A percentile compares a stretch with the other conserved stretches of the same genome.
Evolutionary conservation across 2,888 invertebrate species (phyloP).

Genomic region (Rhagium mordax): DNA sequence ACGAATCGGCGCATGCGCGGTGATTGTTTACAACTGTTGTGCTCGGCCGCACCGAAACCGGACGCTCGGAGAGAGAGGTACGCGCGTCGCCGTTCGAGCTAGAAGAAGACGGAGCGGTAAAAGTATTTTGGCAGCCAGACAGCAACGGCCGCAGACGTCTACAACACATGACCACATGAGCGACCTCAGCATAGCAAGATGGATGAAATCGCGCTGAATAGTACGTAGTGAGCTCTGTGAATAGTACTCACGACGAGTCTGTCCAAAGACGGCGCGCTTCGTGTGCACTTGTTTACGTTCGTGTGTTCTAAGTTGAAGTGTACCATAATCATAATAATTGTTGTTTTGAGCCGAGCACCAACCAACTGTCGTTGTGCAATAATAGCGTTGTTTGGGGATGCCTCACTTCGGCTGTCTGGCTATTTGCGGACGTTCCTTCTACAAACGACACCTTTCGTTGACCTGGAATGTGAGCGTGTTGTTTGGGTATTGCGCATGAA

Average conservation of each 20-base stretch:
- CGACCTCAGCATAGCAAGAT: constrained; percentile 62
- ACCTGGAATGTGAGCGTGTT: constrained; percentile 62
- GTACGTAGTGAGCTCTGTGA: constrained; percentile 38
- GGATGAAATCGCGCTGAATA: constrained; percentile 53
- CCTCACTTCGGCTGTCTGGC: constrained; percentile 34
- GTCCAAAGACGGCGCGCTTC: constrained; percentile 28
- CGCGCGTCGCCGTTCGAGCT: not conserved
- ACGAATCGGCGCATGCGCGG: constrained; percentile 69
- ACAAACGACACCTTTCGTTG: constrained; percentile 61
- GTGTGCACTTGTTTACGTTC: constrained; percentile 26
- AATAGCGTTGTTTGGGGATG: constrained; percentile 47
- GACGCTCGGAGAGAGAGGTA: constrained; percentile 37
- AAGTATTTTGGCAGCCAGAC: constrained; percentile 53
- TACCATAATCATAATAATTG: constrained; percentile 12
- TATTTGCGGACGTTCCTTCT: constrained; percentile 44
- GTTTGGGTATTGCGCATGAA: constrained; percentile 69
- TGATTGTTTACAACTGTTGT: constrained; percentile 71
- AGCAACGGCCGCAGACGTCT: constrained; percentile 62
- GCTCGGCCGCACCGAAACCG: constrained; percentile 43
- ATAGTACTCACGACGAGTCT: constrained; percentile 28
- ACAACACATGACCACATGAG: constrained; percentile 63
- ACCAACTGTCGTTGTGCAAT: constrained; percentile 38
- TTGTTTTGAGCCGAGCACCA: constrained; percentile 35
- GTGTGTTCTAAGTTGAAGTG: constrained; percentile 24
- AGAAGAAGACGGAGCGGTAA: constrained; percentile 19